phyloP scores from a whole-genome alignment of 1,140 invertebrate genomes.

The Cataglyphis hispanica region DNA sequence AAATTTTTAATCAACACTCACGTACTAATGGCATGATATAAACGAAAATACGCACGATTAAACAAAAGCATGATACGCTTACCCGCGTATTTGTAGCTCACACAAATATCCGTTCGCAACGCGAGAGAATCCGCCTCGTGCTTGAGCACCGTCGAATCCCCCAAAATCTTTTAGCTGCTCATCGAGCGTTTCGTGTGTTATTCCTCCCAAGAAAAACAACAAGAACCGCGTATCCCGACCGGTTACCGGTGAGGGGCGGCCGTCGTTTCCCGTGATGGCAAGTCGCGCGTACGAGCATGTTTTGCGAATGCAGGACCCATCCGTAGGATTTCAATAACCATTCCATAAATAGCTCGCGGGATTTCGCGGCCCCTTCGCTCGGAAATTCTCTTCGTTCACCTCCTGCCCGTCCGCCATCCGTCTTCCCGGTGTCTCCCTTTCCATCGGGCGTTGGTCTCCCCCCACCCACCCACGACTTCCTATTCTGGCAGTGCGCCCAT shows the following conservation, averaged over 20 bases:
- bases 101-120: constrained; percentile 15
- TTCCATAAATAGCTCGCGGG: constrained; percentile 82
- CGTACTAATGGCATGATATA: background rate
- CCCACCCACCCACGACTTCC: constrained; percentile 43
- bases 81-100: background rate
- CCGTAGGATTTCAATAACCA: constrained; percentile 83
- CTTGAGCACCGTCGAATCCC: background rate
- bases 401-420: constrained; percentile 5
- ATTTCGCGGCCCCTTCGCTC: constrained; percentile 71
- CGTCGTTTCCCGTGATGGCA: constrained; percentile 20
- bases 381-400: constrained; percentile 22
- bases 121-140: background rate
- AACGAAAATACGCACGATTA: background rate
- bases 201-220: constrained; percentile 63
- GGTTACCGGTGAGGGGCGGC: background rate
- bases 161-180: constrained; percentile 61
- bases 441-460: constrained; percentile 18
- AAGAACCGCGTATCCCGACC: constrained; percentile 22
- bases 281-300: constrained; percentile 74
- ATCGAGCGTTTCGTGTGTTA: constrained; percentile 53
- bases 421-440: constrained; percentile 33
- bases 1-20: constrained; percentile 11
- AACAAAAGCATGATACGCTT: background rate
- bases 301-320: constrained; percentile 74
- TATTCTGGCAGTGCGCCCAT: constrained; percentile 83